These are phyloP conservation scores for Brenthis daphne DNA, from an alignment of 2,888 invertebrate species.

Conservation along the genomic window DNA sequence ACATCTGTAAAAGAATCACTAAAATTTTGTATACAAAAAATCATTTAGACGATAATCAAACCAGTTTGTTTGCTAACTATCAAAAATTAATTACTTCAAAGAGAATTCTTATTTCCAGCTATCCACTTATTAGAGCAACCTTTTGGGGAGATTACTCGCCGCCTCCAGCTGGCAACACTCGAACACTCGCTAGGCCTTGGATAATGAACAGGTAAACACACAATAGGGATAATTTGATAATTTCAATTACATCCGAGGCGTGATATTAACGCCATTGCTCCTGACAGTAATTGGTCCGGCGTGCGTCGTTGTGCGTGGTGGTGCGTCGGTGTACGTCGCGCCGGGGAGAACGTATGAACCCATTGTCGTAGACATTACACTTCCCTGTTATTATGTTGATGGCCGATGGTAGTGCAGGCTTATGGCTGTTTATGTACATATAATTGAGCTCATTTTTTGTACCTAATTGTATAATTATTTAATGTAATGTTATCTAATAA, in stretches of 20 bases:
- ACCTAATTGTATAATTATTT: background rate
- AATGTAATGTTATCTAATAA: no score
- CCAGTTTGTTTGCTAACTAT: no score
- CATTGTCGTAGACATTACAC: slow-evolving; percentile 10
- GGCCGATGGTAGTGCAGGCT: background rate
- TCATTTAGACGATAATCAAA: no score
- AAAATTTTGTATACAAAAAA: no score
- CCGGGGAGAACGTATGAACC: background rate
- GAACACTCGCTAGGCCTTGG: background rate
- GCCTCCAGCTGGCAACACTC: no score
- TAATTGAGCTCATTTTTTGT: background rate
- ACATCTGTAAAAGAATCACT: no score
- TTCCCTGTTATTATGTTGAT: slow-evolving; percentile 6
- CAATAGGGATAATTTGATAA: slow-evolving; percentile 16
- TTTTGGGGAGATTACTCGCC: no score
- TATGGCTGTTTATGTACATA: background rate
- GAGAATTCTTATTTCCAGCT: no score
- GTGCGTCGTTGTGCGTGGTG: background rate
- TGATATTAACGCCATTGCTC: slow-evolving; percentile 1
- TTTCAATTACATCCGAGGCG: slow-evolving; percentile 5
- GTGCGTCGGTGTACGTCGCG: background rate
- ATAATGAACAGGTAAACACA: slow-evolving; percentile 4
- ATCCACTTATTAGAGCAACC: no score
- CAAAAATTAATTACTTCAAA: no score
- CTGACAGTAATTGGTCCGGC: slow-evolving; percentile 8